A percentile compares a stretch with the other conserved stretches of the same genome.
Conservation (phyloP, 2,888 invertebrate species). For the Spodoptera littoralis region DNA sequence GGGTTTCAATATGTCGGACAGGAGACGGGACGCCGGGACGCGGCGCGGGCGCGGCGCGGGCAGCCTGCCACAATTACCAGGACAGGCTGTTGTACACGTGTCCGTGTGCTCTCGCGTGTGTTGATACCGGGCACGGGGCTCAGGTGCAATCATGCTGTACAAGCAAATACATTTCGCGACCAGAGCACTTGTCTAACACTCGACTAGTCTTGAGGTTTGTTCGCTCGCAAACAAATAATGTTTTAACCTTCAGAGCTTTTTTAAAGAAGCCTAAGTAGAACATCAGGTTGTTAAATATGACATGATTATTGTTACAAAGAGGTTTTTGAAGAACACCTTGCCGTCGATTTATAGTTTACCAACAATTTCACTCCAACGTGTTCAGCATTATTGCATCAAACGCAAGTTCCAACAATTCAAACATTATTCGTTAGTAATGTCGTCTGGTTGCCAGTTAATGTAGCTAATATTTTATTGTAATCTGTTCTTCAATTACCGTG, state of each 20-base stretch:
- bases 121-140: background rate
- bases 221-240: too few relatives aligned
- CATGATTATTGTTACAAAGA: too few relatives aligned
- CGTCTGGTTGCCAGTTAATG: background rate
- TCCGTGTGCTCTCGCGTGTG: conserved; percentile 1
- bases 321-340: too few relatives aligned
- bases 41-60: background rate
- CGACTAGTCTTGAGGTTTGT: too few relatives aligned
- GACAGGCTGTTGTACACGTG: conserved; percentile 18
- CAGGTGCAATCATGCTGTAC: background rate
- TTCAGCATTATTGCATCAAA: too few relatives aligned
- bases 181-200: too few relatives aligned
- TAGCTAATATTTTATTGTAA: conserved; percentile 14
- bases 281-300: too few relatives aligned
- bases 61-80: conserved; percentile 5
- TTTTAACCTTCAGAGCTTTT: too few relatives aligned
- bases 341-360: too few relatives aligned
- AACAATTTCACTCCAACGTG: too few relatives aligned
- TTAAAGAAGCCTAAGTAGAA: too few relatives aligned
- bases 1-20: conserved; percentile 61
- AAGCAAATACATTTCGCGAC: background rate
- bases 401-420: background rate
- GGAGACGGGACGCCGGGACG: conserved; percentile 20
- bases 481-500: conserved; percentile 18
- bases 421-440: background rate